Base-by-base conservation (phyloP, 2,797 vertebrate genomes). In the Delichon dasypus region DNA sequence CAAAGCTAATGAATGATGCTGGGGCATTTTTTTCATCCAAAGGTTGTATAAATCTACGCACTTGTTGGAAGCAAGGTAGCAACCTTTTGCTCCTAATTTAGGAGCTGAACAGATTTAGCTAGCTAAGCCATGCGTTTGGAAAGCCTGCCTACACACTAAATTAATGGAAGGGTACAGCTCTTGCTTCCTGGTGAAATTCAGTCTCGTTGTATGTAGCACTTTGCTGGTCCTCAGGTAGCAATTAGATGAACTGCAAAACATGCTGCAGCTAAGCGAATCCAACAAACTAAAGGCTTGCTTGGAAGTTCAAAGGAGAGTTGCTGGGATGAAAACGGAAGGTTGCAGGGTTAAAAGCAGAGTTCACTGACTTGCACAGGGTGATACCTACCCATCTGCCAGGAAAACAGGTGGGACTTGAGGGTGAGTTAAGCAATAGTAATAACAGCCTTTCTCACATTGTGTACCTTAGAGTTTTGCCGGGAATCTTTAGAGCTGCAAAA, bases 171-270 rank as follows among this genome's bases (percentile, higher is more conserved):
- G 48, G 40, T 80, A 86, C 34, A 70, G 30, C 75, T 95, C 73
- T 89, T 71, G 77, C 65, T 94, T 93, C 80, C 74, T 91, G 51
- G 77, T 90, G 80, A 66, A 79, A 64, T 79, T 77, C 17, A 77
- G 15, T 48, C 38, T 76, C 29, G 5, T 75, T 89, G 73, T 0
- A 3, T 5, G 0, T 36, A 70, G 76, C 53, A 5, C 45, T 92
- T 94, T 87, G 75, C 57, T 89, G 23, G 64, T 40, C 1, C 4
- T 73, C 92, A 89, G 51, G 62, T 73, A 62, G 54, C 75, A 96
- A 89, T 96, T 94, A 96, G 71, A 12, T 58, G 90, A 93, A 86
- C 85, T 85, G 36, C 88, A 89, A 75, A 89, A 72, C 67, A 45
- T 80, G 74, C 77, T 89, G 62, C 58, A 79, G 73, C 71, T 21